Evolutionary conservation across 2,113 vertebrate genomes (phyloP).

Genomic region (Anguilla rostrata): DNA sequence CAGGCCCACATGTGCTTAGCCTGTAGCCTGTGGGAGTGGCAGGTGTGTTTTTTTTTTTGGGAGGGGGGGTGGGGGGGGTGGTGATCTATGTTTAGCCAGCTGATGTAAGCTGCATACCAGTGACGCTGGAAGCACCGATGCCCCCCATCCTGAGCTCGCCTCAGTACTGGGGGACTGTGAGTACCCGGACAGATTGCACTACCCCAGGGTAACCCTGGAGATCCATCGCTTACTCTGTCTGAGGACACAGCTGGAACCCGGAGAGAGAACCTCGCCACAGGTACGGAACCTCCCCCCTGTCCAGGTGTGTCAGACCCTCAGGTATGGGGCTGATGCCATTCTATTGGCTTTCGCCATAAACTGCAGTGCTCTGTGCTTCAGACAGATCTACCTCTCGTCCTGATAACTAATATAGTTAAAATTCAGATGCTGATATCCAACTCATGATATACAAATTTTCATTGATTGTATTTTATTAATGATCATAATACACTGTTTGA

Average conservation of each 20-base stretch:
- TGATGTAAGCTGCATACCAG: slow-evolving; percentile 85
- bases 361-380: not conserved
- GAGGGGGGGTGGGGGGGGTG: not conserved
- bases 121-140: slow-evolving; percentile 75
- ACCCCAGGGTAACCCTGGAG: slow-evolving; percentile 49
- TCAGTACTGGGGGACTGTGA: slow-evolving; percentile 70
- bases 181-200: slow-evolving; percentile 61
- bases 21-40: slow-evolving; percentile 56
- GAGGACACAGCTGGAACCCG: slow-evolving; percentile 50
- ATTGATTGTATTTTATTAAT: not conserved
- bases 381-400: not conserved
- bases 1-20: not conserved
- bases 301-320: slow-evolving; percentile 26
- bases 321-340: not conserved
- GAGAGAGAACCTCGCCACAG: slow-evolving; percentile 57
- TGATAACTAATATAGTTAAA: too few species aligned
- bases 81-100: slow-evolving; percentile 87
- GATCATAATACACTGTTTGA: not conserved
- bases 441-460: too few species aligned
- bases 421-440: too few species aligned
- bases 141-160: slow-evolving; percentile 58
- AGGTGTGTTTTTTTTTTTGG: slow-evolving; percentile 58
- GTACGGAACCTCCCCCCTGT: slow-evolving; percentile 51
- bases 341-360: slow-evolving; percentile 7
- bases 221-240: slow-evolving; percentile 42